phyloP scores from a whole-genome alignment of 2,888 invertebrate genomes.

The Altica lythri region DNA sequence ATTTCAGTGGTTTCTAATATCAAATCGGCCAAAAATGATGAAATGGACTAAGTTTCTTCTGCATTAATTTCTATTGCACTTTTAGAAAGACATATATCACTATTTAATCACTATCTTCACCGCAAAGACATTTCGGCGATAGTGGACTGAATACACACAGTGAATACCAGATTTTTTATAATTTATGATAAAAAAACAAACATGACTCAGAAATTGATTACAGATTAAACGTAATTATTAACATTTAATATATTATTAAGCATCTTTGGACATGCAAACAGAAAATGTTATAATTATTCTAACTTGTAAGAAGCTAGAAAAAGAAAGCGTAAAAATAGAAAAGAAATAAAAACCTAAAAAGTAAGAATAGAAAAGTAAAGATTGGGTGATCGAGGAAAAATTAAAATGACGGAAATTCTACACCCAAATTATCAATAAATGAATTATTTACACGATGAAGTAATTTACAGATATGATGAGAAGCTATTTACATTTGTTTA shows the following conservation, averaged over 20 bases:
- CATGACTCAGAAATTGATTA: too few relatives aligned
- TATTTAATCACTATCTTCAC: too few relatives aligned
- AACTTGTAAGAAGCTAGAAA: conserved; percentile 7
- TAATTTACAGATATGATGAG: neutral
- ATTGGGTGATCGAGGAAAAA: conserved; percentile 18
- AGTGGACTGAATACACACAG: too few relatives aligned
- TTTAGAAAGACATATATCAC: too few relatives aligned
- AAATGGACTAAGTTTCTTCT: too few relatives aligned
- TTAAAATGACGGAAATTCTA: conserved; percentile 23
- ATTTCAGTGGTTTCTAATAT: too few relatives aligned
- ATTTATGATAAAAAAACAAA: too few relatives aligned
- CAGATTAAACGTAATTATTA: too few relatives aligned
- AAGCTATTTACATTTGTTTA: neutral
- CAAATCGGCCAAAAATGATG: too few relatives aligned
- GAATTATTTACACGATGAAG: conserved; percentile 9
- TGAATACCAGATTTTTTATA: too few relatives aligned
- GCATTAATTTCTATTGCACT: too few relatives aligned
- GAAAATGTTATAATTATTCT: neutral
- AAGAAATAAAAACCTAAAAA: neutral
- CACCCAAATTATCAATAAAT: conserved; percentile 1
- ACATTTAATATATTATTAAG: conserved; percentile 16
- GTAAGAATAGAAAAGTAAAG: conserved; percentile 14
- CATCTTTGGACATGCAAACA: conserved; percentile 21
- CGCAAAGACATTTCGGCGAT: too few relatives aligned
- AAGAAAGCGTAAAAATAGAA: neutral